A percentile compares a stretch with the other conserved stretches of the same genome.
These are phyloP conservation scores for Alfaro cultratus DNA, from an alignment of 2,797 vertebrate species.

Conservation along the genomic window DNA sequence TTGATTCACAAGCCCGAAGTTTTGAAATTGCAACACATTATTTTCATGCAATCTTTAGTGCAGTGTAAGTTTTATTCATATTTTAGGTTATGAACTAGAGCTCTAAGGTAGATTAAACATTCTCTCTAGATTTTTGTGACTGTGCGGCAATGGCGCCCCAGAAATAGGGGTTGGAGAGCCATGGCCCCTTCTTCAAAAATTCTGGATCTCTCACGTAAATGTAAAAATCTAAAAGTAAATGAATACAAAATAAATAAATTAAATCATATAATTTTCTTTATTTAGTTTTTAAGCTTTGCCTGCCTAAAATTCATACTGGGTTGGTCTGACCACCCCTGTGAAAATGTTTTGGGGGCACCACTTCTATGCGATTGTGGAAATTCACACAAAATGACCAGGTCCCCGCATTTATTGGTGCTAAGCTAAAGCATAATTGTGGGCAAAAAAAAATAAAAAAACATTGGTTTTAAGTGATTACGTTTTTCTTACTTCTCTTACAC, in stretches of 20 bases:
- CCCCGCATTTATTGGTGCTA: not conserved
- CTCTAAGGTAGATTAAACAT: not conserved
- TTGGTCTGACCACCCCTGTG: not conserved
- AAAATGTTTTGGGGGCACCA: not conserved
- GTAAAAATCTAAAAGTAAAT: too few species aligned
- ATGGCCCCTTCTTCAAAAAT: too few species aligned
- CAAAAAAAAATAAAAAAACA: not conserved
- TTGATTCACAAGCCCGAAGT: not conserved
- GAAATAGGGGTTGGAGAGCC: too few species aligned
- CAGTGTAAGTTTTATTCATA: not conserved
- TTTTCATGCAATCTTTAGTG: not conserved
- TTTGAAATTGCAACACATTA: not conserved
- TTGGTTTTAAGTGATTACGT: too few species aligned
- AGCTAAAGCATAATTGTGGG: not conserved
- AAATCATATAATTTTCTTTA: too few species aligned
- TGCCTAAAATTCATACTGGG: not conserved
- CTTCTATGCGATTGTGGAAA: not conserved
- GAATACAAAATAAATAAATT: too few species aligned
- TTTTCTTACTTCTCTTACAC: not conserved
- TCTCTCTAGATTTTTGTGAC: too few species aligned
- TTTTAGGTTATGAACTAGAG: not conserved
- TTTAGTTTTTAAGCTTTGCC: too few species aligned
- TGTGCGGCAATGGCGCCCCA: too few species aligned
- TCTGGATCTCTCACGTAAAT: too few species aligned
- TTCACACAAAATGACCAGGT: not conserved